Conservation (phyloP, 2,797 vertebrate species). For the Aphelocoma californica region DNA sequence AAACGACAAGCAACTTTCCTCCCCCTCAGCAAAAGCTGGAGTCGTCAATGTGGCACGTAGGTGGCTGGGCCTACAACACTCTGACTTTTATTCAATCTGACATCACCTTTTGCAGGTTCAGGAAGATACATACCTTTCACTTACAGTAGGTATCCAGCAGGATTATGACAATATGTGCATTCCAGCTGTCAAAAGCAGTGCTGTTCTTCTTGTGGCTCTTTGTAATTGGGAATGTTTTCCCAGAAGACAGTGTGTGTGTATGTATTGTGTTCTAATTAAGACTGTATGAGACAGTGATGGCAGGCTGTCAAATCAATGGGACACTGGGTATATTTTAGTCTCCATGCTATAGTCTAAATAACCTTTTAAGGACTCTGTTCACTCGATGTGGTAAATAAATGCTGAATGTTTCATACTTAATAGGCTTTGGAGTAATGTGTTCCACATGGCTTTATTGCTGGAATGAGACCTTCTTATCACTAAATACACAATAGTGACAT, state of each 20-base stretch:
- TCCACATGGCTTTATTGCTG: conserved; percentile 42
- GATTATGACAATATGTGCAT: not conserved
- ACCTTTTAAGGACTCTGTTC: conserved; percentile 52
- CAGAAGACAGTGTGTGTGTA: not conserved
- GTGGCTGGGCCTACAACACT: not conserved
- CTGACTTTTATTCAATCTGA: not conserved
- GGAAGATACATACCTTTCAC: not conserved
- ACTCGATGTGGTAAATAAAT: conserved; percentile 37
- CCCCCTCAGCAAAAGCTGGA: not conserved
- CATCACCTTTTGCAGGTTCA: not conserved
- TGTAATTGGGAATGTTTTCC: not conserved
- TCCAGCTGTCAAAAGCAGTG: not conserved
- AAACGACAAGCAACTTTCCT: not conserved
- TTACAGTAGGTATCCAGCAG: not conserved
- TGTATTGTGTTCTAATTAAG: conserved; percentile 43
- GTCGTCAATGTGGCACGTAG: not conserved
- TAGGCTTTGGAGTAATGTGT: conserved; percentile 44
- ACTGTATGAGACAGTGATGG: not conserved
- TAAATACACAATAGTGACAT: conserved; percentile 25
- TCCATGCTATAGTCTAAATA: conserved; percentile 11
- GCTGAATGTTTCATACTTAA: conserved; percentile 25
- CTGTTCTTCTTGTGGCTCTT: not conserved
- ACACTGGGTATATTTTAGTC: conserved; percentile 32
- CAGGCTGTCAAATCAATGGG: conserved; percentile 40
- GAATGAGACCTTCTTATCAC: conserved; percentile 31